Conservation (phyloP, 2,888 invertebrate species). For the Eupithecia abbreviata region DNA sequence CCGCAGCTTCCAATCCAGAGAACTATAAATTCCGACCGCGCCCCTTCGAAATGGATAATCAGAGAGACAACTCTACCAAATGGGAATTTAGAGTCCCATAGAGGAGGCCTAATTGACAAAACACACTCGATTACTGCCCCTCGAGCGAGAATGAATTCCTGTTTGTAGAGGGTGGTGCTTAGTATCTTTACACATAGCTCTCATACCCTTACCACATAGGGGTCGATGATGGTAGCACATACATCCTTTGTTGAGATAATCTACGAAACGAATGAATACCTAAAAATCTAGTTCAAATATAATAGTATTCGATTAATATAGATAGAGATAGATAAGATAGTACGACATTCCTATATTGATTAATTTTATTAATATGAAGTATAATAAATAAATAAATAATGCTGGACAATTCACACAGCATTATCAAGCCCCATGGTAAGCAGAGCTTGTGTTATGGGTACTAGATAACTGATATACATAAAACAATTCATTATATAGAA, state of each 20-base stretch:
- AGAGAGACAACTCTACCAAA: conserved; percentile 71
- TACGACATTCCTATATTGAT: too few species aligned
- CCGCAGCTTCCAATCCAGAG: conserved; percentile 57
- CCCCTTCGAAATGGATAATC: conserved; percentile 78
- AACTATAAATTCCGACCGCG: conserved; percentile 73
- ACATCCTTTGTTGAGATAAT: neutral
- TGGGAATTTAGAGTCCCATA: conserved; percentile 72
- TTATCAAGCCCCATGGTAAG: too few species aligned
- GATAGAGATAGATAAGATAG: too few species aligned
- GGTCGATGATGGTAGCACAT: neutral
- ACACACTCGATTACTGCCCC: conserved; percentile 65
- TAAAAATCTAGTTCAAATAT: too few species aligned
- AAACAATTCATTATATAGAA: too few species aligned
- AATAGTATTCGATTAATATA: too few species aligned
- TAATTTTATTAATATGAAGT: too few species aligned
- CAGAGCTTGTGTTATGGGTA: too few species aligned
- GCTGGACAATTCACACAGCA: too few species aligned
- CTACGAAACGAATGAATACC: neutral
- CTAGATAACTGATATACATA: too few species aligned
- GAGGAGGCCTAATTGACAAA: conserved; percentile 75
- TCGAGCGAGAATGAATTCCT: conserved; percentile 35
- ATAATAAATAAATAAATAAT: too few species aligned
- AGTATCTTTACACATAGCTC: neutral
- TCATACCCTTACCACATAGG: neutral
- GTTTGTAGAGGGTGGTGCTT: conserved; percentile 6